Evolutionary conservation across 2,797 vertebrate species (phyloP).

Genomic region (Prionace glauca): DNA sequence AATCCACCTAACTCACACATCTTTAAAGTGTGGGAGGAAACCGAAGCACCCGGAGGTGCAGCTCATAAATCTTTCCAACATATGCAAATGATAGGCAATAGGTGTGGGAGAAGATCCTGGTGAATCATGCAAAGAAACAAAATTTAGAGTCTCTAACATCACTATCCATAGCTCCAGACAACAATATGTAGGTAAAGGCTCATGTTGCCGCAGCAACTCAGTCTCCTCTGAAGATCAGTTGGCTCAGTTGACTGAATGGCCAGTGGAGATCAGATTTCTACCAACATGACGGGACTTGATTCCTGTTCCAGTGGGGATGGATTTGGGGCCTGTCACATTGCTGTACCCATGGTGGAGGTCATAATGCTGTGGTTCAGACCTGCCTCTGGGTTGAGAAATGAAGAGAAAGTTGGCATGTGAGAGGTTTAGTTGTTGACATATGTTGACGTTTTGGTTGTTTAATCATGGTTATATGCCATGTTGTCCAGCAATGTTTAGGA

Average conservation of each 20-base stretch:
- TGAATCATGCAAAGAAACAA: too few relatives aligned
- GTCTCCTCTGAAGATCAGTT: too few relatives aligned
- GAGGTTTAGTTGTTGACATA: background rate
- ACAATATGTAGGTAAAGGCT: too few relatives aligned
- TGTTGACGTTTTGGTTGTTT: background rate
- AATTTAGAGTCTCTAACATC: too few relatives aligned
- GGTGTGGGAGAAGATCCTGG: too few relatives aligned
- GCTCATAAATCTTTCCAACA: too few relatives aligned
- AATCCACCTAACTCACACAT: too few relatives aligned
- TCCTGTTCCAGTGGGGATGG: background rate
- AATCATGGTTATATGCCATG: background rate
- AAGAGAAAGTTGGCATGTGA: background rate
- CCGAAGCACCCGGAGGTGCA: too few relatives aligned
- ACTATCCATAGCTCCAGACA: too few relatives aligned
- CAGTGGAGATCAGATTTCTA: background rate
- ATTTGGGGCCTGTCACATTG: background rate
- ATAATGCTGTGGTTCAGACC: background rate
- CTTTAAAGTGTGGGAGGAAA: too few relatives aligned
- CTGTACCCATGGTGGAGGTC: background rate
- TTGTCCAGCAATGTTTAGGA: background rate
- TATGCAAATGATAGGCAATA: too few relatives aligned
- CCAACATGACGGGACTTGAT: background rate
- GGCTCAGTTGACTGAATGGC: background rate
- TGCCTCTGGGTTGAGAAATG: background rate
- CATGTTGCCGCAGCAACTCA: background rate